A percentile compares a stretch with the other conserved stretches of the same genome.
phyloP scores from a whole-genome alignment of 92 coral and sea anemone species.

The Epizoanthus ramosus region DNA sequence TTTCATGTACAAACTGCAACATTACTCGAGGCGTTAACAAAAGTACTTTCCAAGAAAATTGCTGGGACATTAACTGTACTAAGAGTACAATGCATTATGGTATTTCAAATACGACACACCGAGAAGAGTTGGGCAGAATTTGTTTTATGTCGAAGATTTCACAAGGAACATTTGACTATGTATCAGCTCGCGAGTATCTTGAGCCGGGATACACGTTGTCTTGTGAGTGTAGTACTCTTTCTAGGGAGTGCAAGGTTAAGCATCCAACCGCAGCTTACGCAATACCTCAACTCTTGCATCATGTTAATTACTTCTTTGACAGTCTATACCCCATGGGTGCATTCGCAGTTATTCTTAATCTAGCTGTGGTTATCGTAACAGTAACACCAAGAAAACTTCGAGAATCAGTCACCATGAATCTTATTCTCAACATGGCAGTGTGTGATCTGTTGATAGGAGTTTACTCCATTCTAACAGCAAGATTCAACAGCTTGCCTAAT shows the following conservation, averaged over 20 bases:
- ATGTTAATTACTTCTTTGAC: not conserved
- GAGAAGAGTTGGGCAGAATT: slow-evolving; percentile 14
- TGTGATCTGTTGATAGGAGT: slow-evolving; percentile 27
- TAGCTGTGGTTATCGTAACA: not conserved
- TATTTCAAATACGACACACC: not conserved
- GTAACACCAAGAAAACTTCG: not conserved
- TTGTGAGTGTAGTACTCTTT: not conserved
- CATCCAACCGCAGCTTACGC: not conserved
- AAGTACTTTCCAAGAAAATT: not conserved
- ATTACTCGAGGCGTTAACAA: slow-evolving; percentile 17
- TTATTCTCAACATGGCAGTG: slow-evolving; percentile 26
- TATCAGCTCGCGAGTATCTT: slow-evolving; percentile 2
- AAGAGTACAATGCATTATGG: slow-evolving; percentile 11
- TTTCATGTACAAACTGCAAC: not conserved
- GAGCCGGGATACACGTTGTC: slow-evolving; percentile 9
- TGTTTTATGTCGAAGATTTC: not conserved
- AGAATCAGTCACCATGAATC: slow-evolving; percentile 23
- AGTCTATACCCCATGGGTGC: slow-evolving; percentile 17
- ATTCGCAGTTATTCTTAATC: not conserved
- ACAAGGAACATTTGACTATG: not conserved
- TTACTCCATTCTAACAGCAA: slow-evolving; percentile 7
- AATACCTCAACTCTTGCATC: not conserved
- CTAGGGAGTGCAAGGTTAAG: not conserved
- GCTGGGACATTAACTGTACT: slow-evolving; percentile 20
- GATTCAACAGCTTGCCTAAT: slow-evolving; percentile 17